A percentile compares a stretch with the other conserved stretches of the same genome.
phyloP scores from a whole-genome alignment of 2,113 vertebrate genomes.

The Gymnobelideus leadbeateri region DNA sequence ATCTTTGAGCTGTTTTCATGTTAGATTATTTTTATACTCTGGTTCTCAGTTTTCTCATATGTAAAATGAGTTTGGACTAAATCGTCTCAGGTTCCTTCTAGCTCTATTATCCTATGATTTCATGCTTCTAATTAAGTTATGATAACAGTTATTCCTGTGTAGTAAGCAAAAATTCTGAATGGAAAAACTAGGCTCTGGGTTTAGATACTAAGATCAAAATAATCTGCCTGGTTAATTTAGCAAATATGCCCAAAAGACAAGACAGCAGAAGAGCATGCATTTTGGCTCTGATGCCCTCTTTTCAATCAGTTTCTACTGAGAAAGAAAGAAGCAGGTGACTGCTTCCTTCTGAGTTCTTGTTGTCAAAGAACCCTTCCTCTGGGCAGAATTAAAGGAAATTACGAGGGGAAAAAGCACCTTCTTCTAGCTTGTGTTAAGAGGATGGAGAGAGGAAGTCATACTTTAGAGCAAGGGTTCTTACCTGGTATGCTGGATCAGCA shows the following conservation, averaged over 20 bases:
- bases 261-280: neutral
- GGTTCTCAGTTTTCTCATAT: neutral
- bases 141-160: neutral
- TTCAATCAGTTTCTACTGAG: neutral
- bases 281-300: neutral
- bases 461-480: neutral
- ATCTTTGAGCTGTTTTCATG: neutral
- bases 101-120: neutral
- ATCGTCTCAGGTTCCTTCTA: neutral
- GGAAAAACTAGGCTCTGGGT: neutral
- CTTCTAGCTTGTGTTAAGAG: neutral
- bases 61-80: neutral
- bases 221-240: neutral
- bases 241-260: neutral
- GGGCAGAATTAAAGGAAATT: neutral
- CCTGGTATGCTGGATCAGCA: neutral
- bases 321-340: neutral
- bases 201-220: neutral
- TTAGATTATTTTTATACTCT: neutral
- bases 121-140: neutral
- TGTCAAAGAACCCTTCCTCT: neutral
- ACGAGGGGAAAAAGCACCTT: neutral
- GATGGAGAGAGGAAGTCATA: neutral
- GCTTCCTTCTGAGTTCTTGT: neutral
- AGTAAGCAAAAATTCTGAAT: neutral